Base-by-base conservation (phyloP, 64 coral and sea anemone species). In the Stichodactyla helianthus region DNA sequence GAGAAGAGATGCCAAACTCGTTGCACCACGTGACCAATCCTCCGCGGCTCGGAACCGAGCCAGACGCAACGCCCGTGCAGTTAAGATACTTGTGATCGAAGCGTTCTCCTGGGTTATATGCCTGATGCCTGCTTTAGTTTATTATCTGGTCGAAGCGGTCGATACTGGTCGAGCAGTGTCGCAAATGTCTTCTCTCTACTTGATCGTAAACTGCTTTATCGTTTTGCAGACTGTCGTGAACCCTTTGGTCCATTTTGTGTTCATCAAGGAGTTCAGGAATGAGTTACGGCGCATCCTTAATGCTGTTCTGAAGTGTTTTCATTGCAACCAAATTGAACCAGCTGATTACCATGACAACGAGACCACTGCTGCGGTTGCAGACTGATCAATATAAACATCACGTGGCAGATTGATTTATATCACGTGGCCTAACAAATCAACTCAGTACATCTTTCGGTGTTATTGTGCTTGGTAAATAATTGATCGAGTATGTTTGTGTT, bases 81-180 rank as follows among this genome's bases (percentile, higher is more conserved):
- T 79, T 10, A 82, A 77, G 16, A 92, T 92, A 50, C 64, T 92
- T 15, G 76, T 92, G 16, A 83, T 87, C 5, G 90, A 92, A n/a
- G 31, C 84, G 6, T 3, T 81, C 0, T 71, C 79, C 4, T 92
- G 65, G 35, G 6, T 92, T 0, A 63, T 58, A 86, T 92, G 59
- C 31, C n/a, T 92, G 0, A 82, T 51, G 16, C 90, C 90, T 0
- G 80, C 79, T 20, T 53, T 82, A 14, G 58, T 70, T 0, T 20
- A 54, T 77, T 82, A 25, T 51, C 5, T 92, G 20, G 59, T 54
- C 2, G 28, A 26, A 19, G 79, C 55, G 7, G 5, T 50, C 1
- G 15, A 18, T 0, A 5, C 31, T 17, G 60, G 4, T 23, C 50
- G 16, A 10, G 13, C 18, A 0, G 1, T 65, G 6, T 52, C 55